These are phyloP conservation scores for Peromyscus melanophrys DNA, from an alignment of 2,797 vertebrate genomes.

Conservation along the genomic window DNA sequence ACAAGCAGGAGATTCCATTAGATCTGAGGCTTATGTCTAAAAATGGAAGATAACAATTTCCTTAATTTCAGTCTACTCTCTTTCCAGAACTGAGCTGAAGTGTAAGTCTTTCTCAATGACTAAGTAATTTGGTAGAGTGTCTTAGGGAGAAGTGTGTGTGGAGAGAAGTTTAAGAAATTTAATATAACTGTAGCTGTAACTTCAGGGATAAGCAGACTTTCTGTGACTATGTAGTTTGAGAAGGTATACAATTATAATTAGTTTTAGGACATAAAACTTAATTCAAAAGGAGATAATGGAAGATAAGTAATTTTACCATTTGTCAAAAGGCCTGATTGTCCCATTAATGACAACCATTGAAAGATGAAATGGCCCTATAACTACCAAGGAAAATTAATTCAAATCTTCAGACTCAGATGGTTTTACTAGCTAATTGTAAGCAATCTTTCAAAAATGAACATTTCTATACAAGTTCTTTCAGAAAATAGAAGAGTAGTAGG, in stretches of 20 bases:
- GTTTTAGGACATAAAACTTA: slow-evolving; percentile 44
- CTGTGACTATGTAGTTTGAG: slow-evolving; percentile 54
- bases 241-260: slow-evolving; percentile 37
- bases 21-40: slow-evolving; percentile 55
- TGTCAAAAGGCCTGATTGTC: slow-evolving; percentile 36
- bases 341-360: slow-evolving; percentile 40
- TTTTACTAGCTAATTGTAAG: slow-evolving; percentile 26
- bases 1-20: slow-evolving; percentile 39
- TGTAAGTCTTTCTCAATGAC: slow-evolving; percentile 23
- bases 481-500: background rate
- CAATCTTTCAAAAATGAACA: slow-evolving; percentile 5
- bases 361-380: slow-evolving; percentile 9
- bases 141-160: background rate
- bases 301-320: slow-evolving; percentile 49
- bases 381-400: slow-evolving; percentile 6
- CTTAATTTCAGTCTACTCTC: slow-evolving; percentile 11
- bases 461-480: background rate
- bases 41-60: slow-evolving; percentile 59
- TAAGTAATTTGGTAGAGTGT: slow-evolving; percentile 35
- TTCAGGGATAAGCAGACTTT: slow-evolving; percentile 20
- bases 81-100: slow-evolving; percentile 32
- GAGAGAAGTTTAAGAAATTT: slow-evolving; percentile 26
- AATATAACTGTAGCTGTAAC: slow-evolving; percentile 35
- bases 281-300: slow-evolving; percentile 56
- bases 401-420: slow-evolving; percentile 6